Evolutionary conservation across 2,888 invertebrate species (phyloP).

Genomic region (Drosophila hamatofila): DNA sequence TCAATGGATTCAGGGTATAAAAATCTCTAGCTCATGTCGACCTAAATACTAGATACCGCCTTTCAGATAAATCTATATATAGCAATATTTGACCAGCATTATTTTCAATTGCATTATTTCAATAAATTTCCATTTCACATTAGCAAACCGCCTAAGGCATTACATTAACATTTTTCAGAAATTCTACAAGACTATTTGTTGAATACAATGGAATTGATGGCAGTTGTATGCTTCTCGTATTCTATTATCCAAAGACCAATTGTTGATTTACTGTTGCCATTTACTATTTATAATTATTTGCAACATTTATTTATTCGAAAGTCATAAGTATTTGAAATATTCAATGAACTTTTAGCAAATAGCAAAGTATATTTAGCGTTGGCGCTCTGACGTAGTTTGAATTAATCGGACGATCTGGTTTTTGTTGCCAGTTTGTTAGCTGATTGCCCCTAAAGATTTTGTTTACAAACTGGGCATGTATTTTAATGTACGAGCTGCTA

Average conservation of each 20-base stretch:
- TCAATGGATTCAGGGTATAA: no score
- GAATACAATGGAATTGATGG: not conserved
- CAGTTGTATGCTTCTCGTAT: not conserved
- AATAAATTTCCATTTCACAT: not conserved
- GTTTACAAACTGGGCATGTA: constrained; percentile 14
- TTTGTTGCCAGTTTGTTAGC: constrained; percentile 21
- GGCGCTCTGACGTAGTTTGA: constrained; percentile 37
- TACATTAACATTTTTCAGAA: not conserved
- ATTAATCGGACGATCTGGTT: constrained; percentile 36
- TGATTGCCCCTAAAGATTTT: constrained; percentile 24
- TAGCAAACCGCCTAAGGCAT: not conserved
- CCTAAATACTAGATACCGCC: not conserved
- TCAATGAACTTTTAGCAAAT: not conserved
- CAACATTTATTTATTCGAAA: not conserved
- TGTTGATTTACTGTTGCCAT: not conserved
- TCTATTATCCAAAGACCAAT: not conserved
- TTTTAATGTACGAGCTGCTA: constrained; percentile 1
- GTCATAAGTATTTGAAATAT: not conserved
- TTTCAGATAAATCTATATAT: not conserved
- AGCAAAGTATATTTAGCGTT: constrained; percentile 4
- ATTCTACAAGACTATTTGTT: not conserved
- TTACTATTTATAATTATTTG: not conserved
- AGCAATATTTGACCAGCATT: not conserved
- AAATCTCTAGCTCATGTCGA: not conserved
- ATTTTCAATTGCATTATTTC: not conserved